phyloP scores from a whole-genome alignment of 23 tunicate genomes.

The Oikopleura dioica region DNA sequence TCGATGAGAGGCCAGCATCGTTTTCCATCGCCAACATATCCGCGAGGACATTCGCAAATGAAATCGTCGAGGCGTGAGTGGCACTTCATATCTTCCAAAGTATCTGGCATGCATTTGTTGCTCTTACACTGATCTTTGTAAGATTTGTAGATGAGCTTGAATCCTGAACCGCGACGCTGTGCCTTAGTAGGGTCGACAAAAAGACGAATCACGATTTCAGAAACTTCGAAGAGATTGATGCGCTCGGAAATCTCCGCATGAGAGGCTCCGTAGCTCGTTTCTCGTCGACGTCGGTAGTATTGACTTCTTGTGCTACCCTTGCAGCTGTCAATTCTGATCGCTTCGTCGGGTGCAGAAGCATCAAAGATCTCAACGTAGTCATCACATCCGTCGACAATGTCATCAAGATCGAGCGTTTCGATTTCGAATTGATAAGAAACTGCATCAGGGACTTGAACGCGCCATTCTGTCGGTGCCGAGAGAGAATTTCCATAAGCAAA shows the following conservation, averaged over 20 bases:
- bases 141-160: neutral
- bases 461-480: neutral
- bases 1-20: neutral
- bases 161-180: neutral
- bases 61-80: neutral
- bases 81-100: neutral
- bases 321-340: too few relatives aligned
- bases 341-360: too few relatives aligned
- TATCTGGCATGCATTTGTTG: neutral
- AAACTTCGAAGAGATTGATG: too few relatives aligned
- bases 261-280: too few relatives aligned
- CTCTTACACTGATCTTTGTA: neutral
- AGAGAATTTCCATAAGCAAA: neutral
- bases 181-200: too few relatives aligned
- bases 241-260: too few relatives aligned
- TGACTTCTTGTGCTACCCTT: too few relatives aligned
- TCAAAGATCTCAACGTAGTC: neutral
- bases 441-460: neutral
- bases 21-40: slow-evolving; percentile 5
- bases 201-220: too few relatives aligned
- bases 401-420: neutral
- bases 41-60: neutral
- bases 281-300: too few relatives aligned
- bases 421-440: neutral
- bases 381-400: neutral